These are phyloP conservation scores for Tanypteryx hageni DNA, from an alignment of 2,888 invertebrate genomes.

Conservation along the genomic window DNA sequence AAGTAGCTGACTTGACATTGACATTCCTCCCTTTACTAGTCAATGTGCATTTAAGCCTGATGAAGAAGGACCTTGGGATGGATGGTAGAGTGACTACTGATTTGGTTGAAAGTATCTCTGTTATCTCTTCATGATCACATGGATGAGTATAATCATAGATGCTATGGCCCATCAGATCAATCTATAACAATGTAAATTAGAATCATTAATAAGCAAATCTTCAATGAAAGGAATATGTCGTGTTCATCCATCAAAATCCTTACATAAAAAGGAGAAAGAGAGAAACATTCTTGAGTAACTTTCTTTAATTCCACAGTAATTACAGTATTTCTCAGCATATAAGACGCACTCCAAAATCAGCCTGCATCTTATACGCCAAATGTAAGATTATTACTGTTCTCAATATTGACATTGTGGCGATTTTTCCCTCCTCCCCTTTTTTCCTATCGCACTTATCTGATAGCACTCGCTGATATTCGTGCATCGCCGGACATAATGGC, in stretches of 20 bases:
- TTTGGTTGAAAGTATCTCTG: slow-evolving; percentile 79
- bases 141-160: slow-evolving; percentile 96
- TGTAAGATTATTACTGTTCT: too few relatives aligned
- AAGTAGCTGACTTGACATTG: slow-evolving; percentile 95
- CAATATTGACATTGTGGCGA: too few relatives aligned
- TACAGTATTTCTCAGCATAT: too few relatives aligned
- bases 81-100: slow-evolving; percentile 72
- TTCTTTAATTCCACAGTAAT: background rate
- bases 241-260: slow-evolving; percentile 26
- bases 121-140: slow-evolving; percentile 95
- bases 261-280: background rate
- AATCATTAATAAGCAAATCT: too few relatives aligned
- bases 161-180: slow-evolving; percentile 96
- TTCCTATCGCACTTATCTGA: too few relatives aligned
- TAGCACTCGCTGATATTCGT: too few relatives aligned
- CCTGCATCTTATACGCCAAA: too few relatives aligned
- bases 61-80: slow-evolving; percentile 81
- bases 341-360: too few relatives aligned
- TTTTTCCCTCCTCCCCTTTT: too few relatives aligned
- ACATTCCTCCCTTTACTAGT: slow-evolving; percentile 97
- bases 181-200: slow-evolving; percentile 78
- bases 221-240: slow-evolving; percentile 67
- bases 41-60: slow-evolving; percentile 95
- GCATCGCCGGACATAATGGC: too few relatives aligned
- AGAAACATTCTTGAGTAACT: background rate